phyloP scores from a whole-genome alignment of 2,888 invertebrate genomes.

The Dryobota labecula region DNA sequence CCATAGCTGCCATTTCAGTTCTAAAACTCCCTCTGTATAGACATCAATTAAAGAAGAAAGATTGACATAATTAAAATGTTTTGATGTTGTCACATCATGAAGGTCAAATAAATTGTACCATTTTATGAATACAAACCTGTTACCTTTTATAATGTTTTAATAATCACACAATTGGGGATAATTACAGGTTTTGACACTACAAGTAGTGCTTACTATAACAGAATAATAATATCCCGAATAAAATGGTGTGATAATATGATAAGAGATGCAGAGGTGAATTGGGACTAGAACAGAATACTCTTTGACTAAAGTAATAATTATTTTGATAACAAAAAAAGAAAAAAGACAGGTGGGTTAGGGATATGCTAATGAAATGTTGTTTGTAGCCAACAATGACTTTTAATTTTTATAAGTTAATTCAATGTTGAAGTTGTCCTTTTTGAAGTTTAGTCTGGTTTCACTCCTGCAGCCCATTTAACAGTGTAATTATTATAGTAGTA shows the following conservation, averaged over 20 bases:
- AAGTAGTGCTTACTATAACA: neutral
- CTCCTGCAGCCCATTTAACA: neutral
- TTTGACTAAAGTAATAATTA: neutral
- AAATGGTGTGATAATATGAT: neutral
- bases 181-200: neutral
- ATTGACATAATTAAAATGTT: slow-evolving; percentile 15
- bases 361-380: neutral
- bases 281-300: neutral
- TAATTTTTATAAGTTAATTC: neutral
- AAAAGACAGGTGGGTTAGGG: neutral
- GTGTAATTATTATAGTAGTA: neutral
- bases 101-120: slow-evolving; percentile 22
- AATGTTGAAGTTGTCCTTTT: neutral
- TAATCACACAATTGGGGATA: neutral
- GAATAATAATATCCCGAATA: neutral
- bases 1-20: neutral
- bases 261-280: neutral
- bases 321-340: neutral
- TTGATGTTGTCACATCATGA: slow-evolving; percentile 6
- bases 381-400: neutral
- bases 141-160: neutral
- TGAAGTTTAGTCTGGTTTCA: neutral
- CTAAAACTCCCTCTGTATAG: neutral
- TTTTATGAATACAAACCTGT: neutral
- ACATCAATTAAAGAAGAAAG: neutral